A percentile compares a stretch with the other conserved stretches of the same genome.
Evolutionary conservation across 2,888 invertebrate species (phyloP).

Genomic region (Eupithecia abbreviata): DNA sequence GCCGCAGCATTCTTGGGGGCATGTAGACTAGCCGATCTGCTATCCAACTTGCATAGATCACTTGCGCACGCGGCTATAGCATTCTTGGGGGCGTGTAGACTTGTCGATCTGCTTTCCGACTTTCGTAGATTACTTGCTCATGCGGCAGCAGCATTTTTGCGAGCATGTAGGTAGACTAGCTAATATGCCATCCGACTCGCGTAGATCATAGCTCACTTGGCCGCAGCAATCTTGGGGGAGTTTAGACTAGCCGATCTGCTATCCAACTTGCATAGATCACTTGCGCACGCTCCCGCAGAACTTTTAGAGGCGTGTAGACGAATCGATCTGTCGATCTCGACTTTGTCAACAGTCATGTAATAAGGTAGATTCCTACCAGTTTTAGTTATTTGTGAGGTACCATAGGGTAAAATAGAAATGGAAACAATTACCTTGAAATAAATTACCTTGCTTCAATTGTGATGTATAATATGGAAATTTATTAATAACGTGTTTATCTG

Average conservation of each 20-base stretch:
- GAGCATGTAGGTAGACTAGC: constrained; percentile 23
- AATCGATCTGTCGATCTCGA: background rate
- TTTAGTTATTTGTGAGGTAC: no score
- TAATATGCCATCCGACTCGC: background rate
- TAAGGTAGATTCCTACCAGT: no score
- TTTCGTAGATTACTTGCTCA: constrained; percentile 46
- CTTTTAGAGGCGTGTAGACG: background rate
- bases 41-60: constrained; percentile 53
- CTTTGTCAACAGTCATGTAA: background rate
- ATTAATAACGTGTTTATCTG: no score
- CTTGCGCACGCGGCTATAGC: constrained; percentile 48
- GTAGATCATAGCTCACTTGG: background rate
- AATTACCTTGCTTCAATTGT: background rate
- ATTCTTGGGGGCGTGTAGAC: constrained; percentile 31
- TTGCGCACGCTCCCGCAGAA: background rate
- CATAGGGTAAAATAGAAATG: no score
- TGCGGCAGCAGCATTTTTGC: constrained; percentile 43
- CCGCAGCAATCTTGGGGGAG: background rate
- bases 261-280: constrained; percentile 9
- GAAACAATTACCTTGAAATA: no score
- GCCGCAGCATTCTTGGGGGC: constrained; percentile 48
- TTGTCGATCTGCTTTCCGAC: background rate
- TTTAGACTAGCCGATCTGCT: background rate
- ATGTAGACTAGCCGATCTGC: constrained; percentile 24
- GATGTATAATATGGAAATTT: no score